These are phyloP conservation scores for Argyrosomus japonicus DNA, from an alignment of 2,113 vertebrate species.

Conservation along the genomic window DNA sequence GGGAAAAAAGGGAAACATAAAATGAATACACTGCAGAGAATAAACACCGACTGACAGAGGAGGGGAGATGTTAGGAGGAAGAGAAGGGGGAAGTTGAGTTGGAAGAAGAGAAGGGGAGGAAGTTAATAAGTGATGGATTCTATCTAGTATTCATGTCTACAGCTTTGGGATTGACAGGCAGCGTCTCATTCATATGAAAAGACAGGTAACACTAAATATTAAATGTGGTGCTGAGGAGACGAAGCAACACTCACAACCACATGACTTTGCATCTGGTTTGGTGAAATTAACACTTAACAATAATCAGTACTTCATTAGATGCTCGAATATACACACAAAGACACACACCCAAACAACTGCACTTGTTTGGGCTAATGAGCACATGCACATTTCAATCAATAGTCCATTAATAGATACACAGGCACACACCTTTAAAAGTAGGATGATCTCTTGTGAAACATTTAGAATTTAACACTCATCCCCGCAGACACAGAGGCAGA, in stretches of 20 bases:
- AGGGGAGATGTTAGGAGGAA: conserved; percentile 8
- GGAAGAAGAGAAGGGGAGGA: conserved; percentile 22
- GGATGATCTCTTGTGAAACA: background rate
- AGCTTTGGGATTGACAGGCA: conserved; percentile 43
- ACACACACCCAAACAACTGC: background rate
- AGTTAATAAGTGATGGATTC: conserved; percentile 62
- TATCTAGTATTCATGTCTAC: conserved; percentile 52
- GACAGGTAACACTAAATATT: conserved; percentile 53
- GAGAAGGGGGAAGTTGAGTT: background rate
- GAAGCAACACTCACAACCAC: conserved; percentile 15
- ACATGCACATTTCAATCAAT: background rate
- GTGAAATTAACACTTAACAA: background rate
- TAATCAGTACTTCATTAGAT: conserved; percentile 23
- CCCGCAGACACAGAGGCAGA: background rate
- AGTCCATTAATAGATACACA: background rate
- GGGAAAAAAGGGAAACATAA: background rate
- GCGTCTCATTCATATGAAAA: conserved; percentile 49
- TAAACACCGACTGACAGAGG: conserved; percentile 30
- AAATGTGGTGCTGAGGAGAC: conserved; percentile 41
- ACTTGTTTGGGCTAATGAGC: conserved; percentile 8
- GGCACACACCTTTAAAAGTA: background rate
- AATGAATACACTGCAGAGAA: conserved; percentile 25
- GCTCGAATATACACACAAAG: conserved; percentile 11
- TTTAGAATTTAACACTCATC: background rate
- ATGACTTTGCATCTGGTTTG: conserved; percentile 21